These are phyloP conservation scores for Rhagologus leucostigma DNA, from an alignment of 2,113 vertebrate species.

Conservation along the genomic window DNA sequence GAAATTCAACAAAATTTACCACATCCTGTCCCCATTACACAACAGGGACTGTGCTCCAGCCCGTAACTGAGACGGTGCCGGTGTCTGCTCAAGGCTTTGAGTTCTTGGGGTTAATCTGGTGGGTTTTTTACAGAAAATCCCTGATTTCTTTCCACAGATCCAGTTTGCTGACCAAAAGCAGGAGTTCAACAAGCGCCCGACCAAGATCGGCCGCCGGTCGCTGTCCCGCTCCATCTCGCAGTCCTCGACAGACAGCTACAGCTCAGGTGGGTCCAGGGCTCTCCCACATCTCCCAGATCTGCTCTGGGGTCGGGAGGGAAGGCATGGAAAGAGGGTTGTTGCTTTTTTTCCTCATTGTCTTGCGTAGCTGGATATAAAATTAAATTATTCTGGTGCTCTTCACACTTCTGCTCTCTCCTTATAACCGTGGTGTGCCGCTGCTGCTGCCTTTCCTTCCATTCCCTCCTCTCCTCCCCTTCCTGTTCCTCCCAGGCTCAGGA, in stretches of 20 bases:
- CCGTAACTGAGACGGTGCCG: accelerated
- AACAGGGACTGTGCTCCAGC: accelerated
- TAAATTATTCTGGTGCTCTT: not conserved
- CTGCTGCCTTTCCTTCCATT: not conserved
- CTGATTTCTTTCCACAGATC: conserved; percentile 77
- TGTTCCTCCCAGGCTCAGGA: not conserved
- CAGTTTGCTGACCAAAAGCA: conserved; percentile 99
- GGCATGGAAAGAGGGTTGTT: accelerated
- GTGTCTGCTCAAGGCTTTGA: not conserved
- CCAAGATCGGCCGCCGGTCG: conserved; percentile 94
- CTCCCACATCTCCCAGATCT: accelerated
- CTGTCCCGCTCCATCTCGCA: conserved; percentile 98
- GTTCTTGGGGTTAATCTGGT: accelerated
- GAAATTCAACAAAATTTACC: not conserved
- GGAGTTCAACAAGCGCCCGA: conserved; percentile 97
- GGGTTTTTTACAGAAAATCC: not conserved
- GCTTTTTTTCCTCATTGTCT: accelerated
- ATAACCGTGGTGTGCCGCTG: accelerated
- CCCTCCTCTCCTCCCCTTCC: not conserved
- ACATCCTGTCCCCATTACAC: accelerated
- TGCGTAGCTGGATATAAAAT: not conserved
- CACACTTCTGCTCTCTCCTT: not conserved
- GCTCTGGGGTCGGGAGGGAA: accelerated
- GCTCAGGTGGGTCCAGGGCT: conserved; percentile 79
- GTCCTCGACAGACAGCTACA: conserved; percentile 98